Base-by-base conservation (phyloP, 2,888 invertebrate species). In the Linyphia triangularis region DNA sequence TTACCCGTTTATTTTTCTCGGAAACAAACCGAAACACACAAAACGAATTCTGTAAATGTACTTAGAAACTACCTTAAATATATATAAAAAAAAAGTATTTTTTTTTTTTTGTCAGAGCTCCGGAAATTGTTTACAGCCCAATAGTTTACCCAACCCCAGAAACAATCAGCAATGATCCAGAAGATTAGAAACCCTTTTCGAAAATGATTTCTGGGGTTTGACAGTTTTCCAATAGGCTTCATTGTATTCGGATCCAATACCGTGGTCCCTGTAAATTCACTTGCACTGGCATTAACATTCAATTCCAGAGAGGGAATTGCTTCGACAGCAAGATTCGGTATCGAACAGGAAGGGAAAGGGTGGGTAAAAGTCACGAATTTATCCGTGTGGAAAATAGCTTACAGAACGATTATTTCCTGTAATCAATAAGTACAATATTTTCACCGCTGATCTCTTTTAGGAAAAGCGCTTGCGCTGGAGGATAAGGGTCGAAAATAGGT, bases 351-450 rank as follows among this genome's bases (percentile, higher is more conserved):
- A n/a, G 37, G 40, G 37, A 63, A 77, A 40, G 79, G 57, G 28
- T 79, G 24, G 33, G 40, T 57, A 67, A 81, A 81, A 81, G 79
- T 81, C 79, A 81, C 79, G 26, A 69, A 81, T 57, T 69, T 69
- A 81, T 67, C 57, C 57, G 69, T 57, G 57, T 69, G 67, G 79
- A 81, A 81, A 81, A 81, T 81, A 69, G 79, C 69, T 81, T 33
- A 43, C 57, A 57, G 24, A 69, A 51, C 69, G 79, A 81, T 81
- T 81, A 69, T 69, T 69, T 81, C 59, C 57, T 69, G 9, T 43
- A 81, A 81, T 81, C 67, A 59, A 67, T 69, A 28, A 67, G 33
- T 22, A 22, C 51, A 59, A 81, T 69, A 81, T 67, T 81, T 81
- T 81, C 57, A 30, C 59, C 33, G 73, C 30, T 73, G 73, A 57